phyloP scores from a whole-genome alignment of 2,797 vertebrate genomes.

The Euphonia xanthogaster region DNA sequence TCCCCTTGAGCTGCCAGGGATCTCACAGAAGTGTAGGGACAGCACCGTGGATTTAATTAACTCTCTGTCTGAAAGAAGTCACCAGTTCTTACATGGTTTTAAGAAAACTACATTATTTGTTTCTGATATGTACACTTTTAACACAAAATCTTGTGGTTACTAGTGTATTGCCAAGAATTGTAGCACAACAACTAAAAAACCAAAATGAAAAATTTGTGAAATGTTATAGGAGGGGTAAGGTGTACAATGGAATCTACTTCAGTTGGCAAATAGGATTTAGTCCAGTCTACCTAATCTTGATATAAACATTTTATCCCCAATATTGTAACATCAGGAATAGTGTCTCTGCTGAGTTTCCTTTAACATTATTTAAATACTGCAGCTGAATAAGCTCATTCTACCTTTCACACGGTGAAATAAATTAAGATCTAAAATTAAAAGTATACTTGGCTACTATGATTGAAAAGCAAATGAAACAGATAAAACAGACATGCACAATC shows the following conservation, averaged over 20 bases:
- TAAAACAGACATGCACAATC: background rate
- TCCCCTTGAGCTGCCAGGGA: background rate
- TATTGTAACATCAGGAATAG: background rate
- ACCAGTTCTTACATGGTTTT: background rate
- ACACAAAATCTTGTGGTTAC: background rate
- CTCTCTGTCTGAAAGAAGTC: background rate
- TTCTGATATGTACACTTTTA: background rate
- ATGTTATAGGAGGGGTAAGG: background rate
- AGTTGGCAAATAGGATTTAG: background rate
- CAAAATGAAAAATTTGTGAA: background rate
- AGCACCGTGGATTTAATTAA: background rate
- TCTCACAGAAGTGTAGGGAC: background rate
- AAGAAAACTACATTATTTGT: background rate
- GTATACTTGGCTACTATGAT: background rate
- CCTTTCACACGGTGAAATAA: background rate
- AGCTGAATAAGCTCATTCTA: background rate
- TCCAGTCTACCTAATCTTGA: background rate
- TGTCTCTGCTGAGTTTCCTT: background rate
- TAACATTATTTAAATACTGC: background rate
- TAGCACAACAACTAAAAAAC: background rate
- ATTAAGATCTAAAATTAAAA: background rate
- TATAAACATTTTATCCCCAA: background rate
- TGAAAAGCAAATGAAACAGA: slow-evolving; percentile 7
- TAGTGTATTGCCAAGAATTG: background rate
- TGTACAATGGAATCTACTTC: background rate